phyloP scores from a whole-genome alignment of 2,888 invertebrate species.

The Himalopsyche anomala region DNA sequence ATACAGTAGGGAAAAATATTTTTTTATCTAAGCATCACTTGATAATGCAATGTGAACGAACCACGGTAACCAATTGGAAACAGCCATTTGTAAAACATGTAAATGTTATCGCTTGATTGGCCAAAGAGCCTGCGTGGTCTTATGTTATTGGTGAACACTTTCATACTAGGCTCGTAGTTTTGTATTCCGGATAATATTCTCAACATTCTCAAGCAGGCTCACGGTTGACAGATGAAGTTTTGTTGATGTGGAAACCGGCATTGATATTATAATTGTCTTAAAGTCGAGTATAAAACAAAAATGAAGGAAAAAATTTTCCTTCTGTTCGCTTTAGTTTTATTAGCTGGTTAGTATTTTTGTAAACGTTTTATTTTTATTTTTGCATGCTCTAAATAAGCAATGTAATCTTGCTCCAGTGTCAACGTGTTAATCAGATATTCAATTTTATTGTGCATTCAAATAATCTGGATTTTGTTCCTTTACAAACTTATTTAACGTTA shows the following conservation, averaged over 20 bases:
- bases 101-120: conserved; percentile 60
- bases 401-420: conserved; percentile 51
- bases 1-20: no score
- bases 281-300: conserved; percentile 43
- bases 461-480: no score
- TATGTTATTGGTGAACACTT: conserved; percentile 55
- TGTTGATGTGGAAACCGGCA: conserved; percentile 24
- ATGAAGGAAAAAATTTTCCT: conserved; percentile 74
- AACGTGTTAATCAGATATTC: conserved; percentile 32
- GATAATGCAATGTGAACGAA: neutral
- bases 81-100: conserved; percentile 58
- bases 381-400: conserved; percentile 32
- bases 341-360: conserved; percentile 71
- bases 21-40: neutral
- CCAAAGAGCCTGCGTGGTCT: conserved; percentile 56
- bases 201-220: conserved; percentile 14
- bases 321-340: conserved; percentile 71
- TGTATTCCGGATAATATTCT: conserved; percentile 36
- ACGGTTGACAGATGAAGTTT: conserved; percentile 37
- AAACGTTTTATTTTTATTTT: conserved; percentile 10
- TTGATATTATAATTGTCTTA: conserved; percentile 32
- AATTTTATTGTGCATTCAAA: neutral
- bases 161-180: conserved; percentile 6
- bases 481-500: no score
- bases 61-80: conserved; percentile 52